A percentile compares a stretch with the other conserved stretches of the same genome.
phyloP scores from a whole-genome alignment of 2,113 vertebrate species.

The Misgurnus anguillicaudatus region DNA sequence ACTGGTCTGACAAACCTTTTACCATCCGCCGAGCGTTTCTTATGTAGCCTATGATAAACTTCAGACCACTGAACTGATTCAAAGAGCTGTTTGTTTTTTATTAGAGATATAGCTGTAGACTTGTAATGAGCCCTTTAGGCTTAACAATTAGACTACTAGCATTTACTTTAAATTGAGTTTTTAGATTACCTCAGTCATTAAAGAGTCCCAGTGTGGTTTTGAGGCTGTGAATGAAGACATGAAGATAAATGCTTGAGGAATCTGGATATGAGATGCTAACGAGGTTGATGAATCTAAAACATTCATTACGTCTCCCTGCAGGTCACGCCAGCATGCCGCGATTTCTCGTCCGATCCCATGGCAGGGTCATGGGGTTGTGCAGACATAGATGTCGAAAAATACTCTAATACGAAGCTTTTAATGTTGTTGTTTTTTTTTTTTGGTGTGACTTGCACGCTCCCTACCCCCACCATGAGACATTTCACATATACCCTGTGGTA shows the following conservation, averaged over 20 bases:
- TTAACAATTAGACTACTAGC: conserved; percentile 16
- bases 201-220: neutral
- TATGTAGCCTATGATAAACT: neutral
- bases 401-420: neutral
- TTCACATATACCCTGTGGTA: neutral
- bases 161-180: conserved; percentile 30
- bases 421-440: neutral
- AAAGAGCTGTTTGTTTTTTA: conserved; percentile 10
- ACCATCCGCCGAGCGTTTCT: neutral
- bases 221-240: neutral
- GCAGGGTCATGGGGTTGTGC: conserved; percentile 8
- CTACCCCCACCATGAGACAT: neutral
- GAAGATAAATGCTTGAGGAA: neutral
- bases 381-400: neutral
- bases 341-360: neutral
- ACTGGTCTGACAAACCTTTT: conserved; percentile 17
- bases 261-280: neutral
- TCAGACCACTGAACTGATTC: conserved; percentile 9
- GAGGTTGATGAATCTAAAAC: neutral
- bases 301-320: conserved; percentile 11
- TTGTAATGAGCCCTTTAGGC: conserved; percentile 9
- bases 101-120: neutral
- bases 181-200: conserved; percentile 23
- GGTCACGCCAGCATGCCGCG: neutral
- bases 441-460: conserved; percentile 18